Evolutionary conservation across 2,888 invertebrate species (phyloP), one percentile per base, ranked within the genome.

Genomic region (Amitus sp.): DNA sequence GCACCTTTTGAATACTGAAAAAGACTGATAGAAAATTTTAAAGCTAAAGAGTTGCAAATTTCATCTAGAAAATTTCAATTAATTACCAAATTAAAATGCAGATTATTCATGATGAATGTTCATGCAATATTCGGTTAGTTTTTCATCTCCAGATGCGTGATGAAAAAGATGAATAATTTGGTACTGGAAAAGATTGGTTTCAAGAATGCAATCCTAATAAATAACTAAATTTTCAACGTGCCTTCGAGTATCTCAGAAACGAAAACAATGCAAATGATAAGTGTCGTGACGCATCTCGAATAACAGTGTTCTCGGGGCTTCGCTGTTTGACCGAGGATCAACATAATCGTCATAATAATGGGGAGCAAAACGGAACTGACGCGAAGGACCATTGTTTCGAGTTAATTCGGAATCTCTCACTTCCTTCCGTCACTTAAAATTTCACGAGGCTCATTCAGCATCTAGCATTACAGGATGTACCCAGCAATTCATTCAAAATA

Each of bases 291-390:
- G 27, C 28, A 55, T 49, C 56, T 59, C 56, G 49, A 53, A 47
- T 64, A 52, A 40, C 50, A 45, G 30, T 28, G 48, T 55, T 63
- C 55, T 47, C 30, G 56, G 56, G 59, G 55, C 51, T 56, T 48
- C 42, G 34, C 52, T 47, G 59, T 59, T 59, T 56, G 59, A 59
- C 59, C 63, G 59, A 53, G 59, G 59, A 59, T 63, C 63, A 63
- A 55, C 59, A 59, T 63, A 55, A 63, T 47, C 59, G 56, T 63
- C 5, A 27, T 30, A 64, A 64, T 64, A 56, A 55, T 52, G 43
- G 59, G 47, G 59, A 64, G 59, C 55, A 51, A 64, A 56, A 64
- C 53, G 63, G 63, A 64, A 64, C 63, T 64, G 63, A 63, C 55
- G 39, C 59, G 39, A 53, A 58, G 53, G 53, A 59, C 59, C 56